phyloP scores from a whole-genome alignment of 2,113 vertebrate genomes.

The Balaeniceps rex region DNA sequence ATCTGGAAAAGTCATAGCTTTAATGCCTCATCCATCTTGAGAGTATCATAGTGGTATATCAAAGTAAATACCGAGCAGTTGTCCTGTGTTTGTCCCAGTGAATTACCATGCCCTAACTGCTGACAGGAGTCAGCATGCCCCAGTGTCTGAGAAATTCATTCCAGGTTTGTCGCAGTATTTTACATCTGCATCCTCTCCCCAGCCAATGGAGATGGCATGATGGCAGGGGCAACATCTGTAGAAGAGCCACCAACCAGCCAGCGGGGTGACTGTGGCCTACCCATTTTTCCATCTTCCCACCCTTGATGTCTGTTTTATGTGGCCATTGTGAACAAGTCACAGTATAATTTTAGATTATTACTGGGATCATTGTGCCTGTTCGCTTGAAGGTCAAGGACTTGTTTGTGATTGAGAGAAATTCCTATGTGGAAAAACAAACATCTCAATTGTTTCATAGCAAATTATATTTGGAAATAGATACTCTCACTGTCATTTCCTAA shows the following conservation, averaged over 20 bases:
- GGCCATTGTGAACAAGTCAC: neutral
- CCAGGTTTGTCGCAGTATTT: neutral
- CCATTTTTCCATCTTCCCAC: neutral
- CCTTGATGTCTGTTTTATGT: neutral
- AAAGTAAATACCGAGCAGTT: neutral
- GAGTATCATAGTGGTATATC: neutral
- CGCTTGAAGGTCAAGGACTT: neutral
- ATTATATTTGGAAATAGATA: neutral
- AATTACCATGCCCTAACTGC: neutral
- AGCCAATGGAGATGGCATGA: neutral
- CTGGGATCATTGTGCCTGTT: neutral
- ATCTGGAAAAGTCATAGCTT: neutral
- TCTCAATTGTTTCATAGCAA: neutral
- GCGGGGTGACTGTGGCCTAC: neutral
- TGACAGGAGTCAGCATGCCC: neutral
- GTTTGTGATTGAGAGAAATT: neutral
- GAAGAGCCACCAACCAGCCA: neutral
- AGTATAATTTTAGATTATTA: neutral
- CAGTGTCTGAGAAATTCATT: neutral
- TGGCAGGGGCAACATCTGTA: neutral
- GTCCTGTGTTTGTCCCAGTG: neutral
- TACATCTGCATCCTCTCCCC: neutral
- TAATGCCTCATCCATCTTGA: neutral
- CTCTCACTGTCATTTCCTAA: neutral
- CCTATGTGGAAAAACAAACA: neutral